Conservation (phyloP, 1,140 invertebrate genomes). For the Holcopasites calliopsidis region DNA sequence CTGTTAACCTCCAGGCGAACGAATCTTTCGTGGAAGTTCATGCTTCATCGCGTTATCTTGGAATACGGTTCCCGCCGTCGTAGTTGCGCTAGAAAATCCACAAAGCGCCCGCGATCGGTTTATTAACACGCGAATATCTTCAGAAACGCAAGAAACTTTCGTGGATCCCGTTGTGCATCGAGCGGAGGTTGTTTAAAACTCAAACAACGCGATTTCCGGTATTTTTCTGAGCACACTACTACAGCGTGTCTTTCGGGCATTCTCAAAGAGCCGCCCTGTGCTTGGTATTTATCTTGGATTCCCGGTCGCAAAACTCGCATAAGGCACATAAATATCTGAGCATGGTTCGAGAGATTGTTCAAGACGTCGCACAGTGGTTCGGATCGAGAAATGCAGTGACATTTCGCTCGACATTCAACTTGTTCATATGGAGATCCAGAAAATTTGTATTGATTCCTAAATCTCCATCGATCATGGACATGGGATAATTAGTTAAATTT, state of each 20-base stretch:
- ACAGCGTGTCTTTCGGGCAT: neutral
- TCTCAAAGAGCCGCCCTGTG: neutral
- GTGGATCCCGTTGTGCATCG: neutral
- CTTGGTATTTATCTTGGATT: conserved; percentile 50
- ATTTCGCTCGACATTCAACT: no score
- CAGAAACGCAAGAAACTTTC: no score
- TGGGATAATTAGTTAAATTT: no score
- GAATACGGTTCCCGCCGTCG: neutral
- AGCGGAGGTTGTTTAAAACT: conserved; percentile 1
- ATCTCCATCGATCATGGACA: no score
- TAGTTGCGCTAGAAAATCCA: neutral
- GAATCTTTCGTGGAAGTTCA: neutral
- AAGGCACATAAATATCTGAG: conserved; percentile 53
- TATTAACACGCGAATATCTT: neutral
- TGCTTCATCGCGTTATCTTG: neutral
- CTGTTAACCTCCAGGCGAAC: neutral
- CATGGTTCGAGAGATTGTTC: conserved; percentile 39
- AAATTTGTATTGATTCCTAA: no score
- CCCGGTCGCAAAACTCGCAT: conserved; percentile 45
- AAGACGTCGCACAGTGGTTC: no score
- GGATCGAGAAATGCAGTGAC: no score
- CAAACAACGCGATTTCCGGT: neutral
- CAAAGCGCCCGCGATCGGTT: neutral
- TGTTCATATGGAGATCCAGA: no score
- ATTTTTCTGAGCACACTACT: neutral